phyloP scores from a whole-genome alignment of 2,797 vertebrate species.

The Pseudochaenichthys georgianus region DNA sequence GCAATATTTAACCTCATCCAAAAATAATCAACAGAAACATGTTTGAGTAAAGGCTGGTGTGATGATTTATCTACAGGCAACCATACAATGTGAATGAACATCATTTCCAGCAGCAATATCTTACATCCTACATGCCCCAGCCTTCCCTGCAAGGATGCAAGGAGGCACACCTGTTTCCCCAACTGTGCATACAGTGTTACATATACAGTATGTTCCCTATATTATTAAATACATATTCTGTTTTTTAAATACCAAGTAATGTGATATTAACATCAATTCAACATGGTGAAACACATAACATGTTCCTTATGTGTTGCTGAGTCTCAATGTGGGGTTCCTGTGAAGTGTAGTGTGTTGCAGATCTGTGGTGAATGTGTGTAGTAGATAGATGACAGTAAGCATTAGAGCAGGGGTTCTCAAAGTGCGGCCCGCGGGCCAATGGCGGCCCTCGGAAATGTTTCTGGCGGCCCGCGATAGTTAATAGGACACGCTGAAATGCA shows the following conservation, averaged over 20 bases:
- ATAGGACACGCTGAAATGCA: too few species aligned
- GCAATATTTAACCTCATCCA: background rate
- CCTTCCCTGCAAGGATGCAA: too few species aligned
- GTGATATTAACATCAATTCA: too few species aligned
- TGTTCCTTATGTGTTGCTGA: too few species aligned
- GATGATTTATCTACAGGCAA: background rate
- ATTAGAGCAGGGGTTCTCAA: background rate
- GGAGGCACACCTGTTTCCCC: background rate
- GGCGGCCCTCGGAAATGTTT: too few species aligned
- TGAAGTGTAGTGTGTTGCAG: background rate
- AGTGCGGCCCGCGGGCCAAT: too few species aligned
- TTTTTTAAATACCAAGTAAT: too few species aligned
- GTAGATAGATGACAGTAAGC: conserved; percentile 17
- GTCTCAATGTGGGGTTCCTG: too few species aligned
- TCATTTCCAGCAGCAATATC: background rate
- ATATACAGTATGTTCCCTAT: too few species aligned
- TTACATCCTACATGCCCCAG: background rate
- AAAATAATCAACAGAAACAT: background rate
- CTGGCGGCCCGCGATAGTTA: too few species aligned
- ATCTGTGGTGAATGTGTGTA: conserved; percentile 4
- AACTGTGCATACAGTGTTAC: background rate
- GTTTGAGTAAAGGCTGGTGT: background rate
- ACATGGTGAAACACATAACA: too few species aligned
- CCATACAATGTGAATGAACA: background rate
- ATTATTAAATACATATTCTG: too few species aligned